Evolutionary conservation across 1,140 invertebrate genomes (phyloP).

Genomic region (Hylyphantes graminicola): DNA sequence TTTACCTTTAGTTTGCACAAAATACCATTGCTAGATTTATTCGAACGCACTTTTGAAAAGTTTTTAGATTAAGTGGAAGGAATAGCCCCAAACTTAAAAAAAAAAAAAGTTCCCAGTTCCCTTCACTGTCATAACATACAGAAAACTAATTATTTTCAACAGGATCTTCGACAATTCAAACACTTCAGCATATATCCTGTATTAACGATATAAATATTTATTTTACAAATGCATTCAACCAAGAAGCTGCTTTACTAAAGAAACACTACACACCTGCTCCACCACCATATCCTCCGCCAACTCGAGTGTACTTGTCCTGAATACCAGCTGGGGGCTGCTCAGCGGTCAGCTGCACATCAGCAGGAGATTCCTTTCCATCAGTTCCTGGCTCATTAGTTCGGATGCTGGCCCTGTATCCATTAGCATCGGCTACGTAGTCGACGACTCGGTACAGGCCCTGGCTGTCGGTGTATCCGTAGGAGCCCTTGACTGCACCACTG

Average conservation of each 20-base stretch:
- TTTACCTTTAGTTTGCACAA: no score
- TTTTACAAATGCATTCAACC: background rate
- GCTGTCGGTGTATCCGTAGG: slow-evolving; percentile 84
- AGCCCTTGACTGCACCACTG: slow-evolving; percentile 84
- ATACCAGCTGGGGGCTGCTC: slow-evolving; percentile 52
- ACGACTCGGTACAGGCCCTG: slow-evolving; percentile 83
- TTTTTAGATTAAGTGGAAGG: no score
- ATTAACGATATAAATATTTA: background rate
- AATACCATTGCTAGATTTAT: no score
- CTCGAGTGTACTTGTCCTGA: slow-evolving; percentile 41
- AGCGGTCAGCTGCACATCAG: slow-evolving; percentile 55
- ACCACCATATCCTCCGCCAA: slow-evolving; percentile 25
- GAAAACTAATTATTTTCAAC: no score
- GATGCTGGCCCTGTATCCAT: slow-evolving; percentile 55
- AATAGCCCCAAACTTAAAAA: no score
- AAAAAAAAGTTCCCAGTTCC: no score
- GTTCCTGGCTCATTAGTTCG: slow-evolving; percentile 58
- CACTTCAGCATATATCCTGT: no score
- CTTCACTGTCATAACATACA: no score
- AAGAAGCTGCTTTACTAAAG: background rate
- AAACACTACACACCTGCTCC: slow-evolving; percentile 47
- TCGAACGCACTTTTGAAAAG: no score
- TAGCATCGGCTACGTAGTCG: slow-evolving; percentile 57
- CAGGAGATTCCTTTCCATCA: slow-evolving; percentile 67
- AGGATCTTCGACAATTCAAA: no score